phyloP scores from a whole-genome alignment of 2,113 vertebrate species.

The Isurus oxyrinchus region DNA sequence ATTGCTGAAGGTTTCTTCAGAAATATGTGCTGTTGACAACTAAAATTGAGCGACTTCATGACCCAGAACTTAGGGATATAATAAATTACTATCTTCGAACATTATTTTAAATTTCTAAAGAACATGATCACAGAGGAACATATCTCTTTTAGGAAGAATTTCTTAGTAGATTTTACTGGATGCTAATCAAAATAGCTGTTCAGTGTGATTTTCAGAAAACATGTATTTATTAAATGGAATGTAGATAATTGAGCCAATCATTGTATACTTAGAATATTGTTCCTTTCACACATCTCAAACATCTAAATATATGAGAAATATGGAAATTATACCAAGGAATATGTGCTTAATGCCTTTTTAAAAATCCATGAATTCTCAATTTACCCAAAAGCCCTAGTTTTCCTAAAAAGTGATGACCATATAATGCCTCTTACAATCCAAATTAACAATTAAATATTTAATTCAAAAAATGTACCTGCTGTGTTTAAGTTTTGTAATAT shows the following conservation, averaged over 20 bases:
- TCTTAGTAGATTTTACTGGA: neutral
- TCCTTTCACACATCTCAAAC: neutral
- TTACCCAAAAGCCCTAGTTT: neutral
- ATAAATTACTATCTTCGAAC: neutral
- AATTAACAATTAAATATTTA: neutral
- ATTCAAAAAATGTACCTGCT: neutral
- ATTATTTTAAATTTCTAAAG: neutral
- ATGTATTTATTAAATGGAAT: neutral
- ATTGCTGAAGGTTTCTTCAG: neutral
- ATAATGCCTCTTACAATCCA: neutral
- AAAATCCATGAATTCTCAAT: neutral
- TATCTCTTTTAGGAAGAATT: neutral
- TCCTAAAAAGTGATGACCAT: neutral
- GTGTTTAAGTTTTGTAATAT: neutral
- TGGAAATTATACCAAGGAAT: neutral
- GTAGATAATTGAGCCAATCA: neutral
- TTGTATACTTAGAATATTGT: neutral
- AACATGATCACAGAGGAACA: no score
- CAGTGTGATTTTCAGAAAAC: neutral
- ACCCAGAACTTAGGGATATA: neutral
- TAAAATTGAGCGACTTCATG: neutral
- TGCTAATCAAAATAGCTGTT: no score
- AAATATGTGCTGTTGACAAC: neutral
- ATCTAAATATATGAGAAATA: neutral
- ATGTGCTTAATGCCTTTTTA: neutral